These are phyloP conservation scores for Coregonus sp. DNA, from an alignment of 2,797 vertebrate genomes.

Conservation along the genomic window DNA sequence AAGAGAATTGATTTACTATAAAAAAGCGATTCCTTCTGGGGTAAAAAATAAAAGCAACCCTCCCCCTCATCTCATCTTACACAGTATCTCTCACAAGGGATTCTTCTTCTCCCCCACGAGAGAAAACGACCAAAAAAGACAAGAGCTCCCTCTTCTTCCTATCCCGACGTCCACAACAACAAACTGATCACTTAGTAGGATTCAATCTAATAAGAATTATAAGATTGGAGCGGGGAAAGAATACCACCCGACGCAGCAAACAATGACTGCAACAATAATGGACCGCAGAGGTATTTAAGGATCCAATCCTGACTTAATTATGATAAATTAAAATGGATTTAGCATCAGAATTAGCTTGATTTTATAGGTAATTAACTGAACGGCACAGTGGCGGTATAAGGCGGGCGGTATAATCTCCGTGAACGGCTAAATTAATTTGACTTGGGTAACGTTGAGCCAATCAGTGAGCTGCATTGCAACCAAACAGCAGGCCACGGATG, in stretches of 20 bases:
- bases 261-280: slow-evolving; percentile 78
- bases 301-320: slow-evolving; percentile 83
- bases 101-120: slow-evolving; percentile 60
- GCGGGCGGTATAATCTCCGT: slow-evolving; percentile 73
- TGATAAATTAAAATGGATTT: slow-evolving; percentile 84
- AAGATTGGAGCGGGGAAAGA: slow-evolving; percentile 61
- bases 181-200: slow-evolving; percentile 77
- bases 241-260: slow-evolving; percentile 70
- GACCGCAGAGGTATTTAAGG: slow-evolving; percentile 77
- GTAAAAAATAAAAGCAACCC: slow-evolving; percentile 69
- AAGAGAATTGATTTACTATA: slow-evolving; percentile 72
- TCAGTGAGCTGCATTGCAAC: slow-evolving; percentile 52
- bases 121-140: slow-evolving; percentile 21
- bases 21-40: slow-evolving; percentile 76
- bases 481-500: slow-evolving; percentile 67
- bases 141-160: slow-evolving; percentile 59
- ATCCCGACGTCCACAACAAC: slow-evolving; percentile 58
- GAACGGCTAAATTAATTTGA: slow-evolving; percentile 81
- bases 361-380: slow-evolving; percentile 83
- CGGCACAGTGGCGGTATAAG: slow-evolving; percentile 70
- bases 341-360: slow-evolving; percentile 83
- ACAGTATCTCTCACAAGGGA: slow-evolving; percentile 25
- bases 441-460: slow-evolving; percentile 71
- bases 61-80: slow-evolving; percentile 66
- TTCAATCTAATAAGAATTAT: slow-evolving; percentile 77